Base-by-base conservation (phyloP, 2,113 vertebrate species). In the Ctenodactylus gundi region DNA sequence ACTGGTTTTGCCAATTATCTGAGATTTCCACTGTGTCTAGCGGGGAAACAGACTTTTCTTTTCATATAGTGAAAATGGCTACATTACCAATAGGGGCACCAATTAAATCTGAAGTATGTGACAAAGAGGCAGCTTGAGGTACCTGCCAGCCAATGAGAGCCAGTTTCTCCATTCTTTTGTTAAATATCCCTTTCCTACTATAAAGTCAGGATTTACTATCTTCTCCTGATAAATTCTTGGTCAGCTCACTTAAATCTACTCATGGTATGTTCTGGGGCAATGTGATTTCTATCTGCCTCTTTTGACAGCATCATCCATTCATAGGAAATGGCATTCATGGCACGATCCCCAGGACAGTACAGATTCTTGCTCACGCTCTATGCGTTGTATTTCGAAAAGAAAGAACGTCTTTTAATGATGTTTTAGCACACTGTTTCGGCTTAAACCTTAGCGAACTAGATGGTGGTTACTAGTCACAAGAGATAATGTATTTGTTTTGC, bases 351-450 rank as follows among this genome's bases (percentile, higher is more conserved):
- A n/a, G 57, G 46, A 13, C 29, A 80, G 39, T 39, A 31, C 58
- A 88, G 34, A 76, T 41, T 12, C 44, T 91, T 64, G 25, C 73
- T 78, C 46, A 91, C 18, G 34, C 93, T 68, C 39, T 85, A 17
- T 36, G 20, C 31, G n/a, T 2, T 41, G 1, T 78, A 39, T 67
- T 92, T 94, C 57, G 60, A 76, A 88, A 85, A 49, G 60, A 75
- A 39, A 80, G 44, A 65, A n/a, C n/a, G 36, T 10, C 34, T 78
- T 83, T 89, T 25, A 67, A 20, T 51, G 41, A 39, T 4, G 90
- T 89, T 86, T 88, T 68, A 70, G n/a, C 14, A 85, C 81, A 78
- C 39, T 51, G 31, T 76, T 83, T 91, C 89, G 55, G 29, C 57
- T 93, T 87, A 81, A 64, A 65, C 31, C 17, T 82, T 60, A 51